phyloP scores from a whole-genome alignment of 1,140 invertebrate genomes.

The Zaprionus davidi region DNA sequence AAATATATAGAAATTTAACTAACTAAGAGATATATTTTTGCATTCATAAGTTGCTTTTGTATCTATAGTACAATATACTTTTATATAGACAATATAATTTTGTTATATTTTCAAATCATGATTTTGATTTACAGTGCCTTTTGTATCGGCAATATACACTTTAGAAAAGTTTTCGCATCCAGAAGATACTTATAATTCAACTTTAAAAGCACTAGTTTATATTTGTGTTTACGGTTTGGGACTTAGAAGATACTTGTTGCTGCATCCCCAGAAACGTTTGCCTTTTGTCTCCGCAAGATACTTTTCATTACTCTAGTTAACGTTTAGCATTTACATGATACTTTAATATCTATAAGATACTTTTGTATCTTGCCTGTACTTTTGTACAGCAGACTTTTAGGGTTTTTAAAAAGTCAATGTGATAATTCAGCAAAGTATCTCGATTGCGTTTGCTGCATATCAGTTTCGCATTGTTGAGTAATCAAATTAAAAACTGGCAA shows the following conservation, averaged over 20 bases:
- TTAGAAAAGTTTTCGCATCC: too few species aligned
- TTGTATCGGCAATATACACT: neutral
- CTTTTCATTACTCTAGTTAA: neutral
- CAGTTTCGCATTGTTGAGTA: slow-evolving; percentile 1
- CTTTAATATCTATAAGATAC: neutral
- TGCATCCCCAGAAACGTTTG: neutral
- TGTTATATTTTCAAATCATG: too few species aligned
- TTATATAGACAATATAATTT: neutral
- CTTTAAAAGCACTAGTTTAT: too few species aligned
- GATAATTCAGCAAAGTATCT: neutral
- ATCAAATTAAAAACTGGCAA: neutral
- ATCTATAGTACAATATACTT: too few species aligned
- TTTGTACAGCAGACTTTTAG: neutral
- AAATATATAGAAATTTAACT: neutral
- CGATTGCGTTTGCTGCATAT: neutral
- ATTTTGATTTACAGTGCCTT: neutral
- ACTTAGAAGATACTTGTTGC: neutral
- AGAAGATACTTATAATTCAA: too few species aligned
- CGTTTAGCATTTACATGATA: neutral
- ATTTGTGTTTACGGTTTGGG: too few species aligned
- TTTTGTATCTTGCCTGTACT: neutral
- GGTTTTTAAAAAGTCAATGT: neutral
- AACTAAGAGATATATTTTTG: neutral
- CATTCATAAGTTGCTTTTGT: neutral
- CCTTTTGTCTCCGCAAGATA: neutral